Evolutionary conservation across 2,888 invertebrate species (phyloP).

Genomic region (Mongoloraphidia duomilia): DNA sequence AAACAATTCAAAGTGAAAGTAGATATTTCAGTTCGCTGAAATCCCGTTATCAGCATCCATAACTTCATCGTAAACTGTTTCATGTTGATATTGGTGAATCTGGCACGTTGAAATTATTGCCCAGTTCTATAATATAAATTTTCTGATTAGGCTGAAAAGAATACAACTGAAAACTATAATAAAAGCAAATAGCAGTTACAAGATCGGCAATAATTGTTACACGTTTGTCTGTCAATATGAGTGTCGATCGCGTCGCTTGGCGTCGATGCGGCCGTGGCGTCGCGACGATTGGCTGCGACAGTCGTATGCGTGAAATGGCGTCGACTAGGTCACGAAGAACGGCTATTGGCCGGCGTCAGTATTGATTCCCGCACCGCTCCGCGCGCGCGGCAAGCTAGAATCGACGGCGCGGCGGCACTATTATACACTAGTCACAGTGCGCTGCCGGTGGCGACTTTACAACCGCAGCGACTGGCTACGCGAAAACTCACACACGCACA

Average conservation of each 20-base stretch:
- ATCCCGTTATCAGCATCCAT: no score
- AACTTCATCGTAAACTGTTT: no score
- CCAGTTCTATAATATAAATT: no score
- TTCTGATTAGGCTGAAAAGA: no score
- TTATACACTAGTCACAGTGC: slow-evolving; percentile 23
- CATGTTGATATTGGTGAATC: no score
- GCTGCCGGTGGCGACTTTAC: slow-evolving; percentile 14
- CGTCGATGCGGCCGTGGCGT: slow-evolving; percentile 5
- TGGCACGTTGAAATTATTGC: no score
- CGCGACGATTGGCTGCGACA: slow-evolving; percentile 4
- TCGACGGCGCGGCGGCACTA: slow-evolving; percentile 7
- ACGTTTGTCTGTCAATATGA: no score
- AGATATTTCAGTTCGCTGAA: no score
- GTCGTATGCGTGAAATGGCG: background rate
- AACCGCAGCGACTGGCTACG: slow-evolving; percentile 12
- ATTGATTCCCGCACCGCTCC: slow-evolving; percentile 22
- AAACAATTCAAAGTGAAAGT: no score
- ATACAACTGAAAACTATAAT: no score
- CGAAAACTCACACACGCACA: slow-evolving; percentile 6
- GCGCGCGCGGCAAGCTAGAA: slow-evolving; percentile 11
- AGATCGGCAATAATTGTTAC: no score
- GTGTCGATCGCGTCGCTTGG: background rate
- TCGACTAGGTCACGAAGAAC: background rate
- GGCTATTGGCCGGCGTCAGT: slow-evolving; percentile 13
- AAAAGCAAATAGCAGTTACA: no score